Conservation (phyloP, 1,140 invertebrate species). For the Amyelois transitella region DNA sequence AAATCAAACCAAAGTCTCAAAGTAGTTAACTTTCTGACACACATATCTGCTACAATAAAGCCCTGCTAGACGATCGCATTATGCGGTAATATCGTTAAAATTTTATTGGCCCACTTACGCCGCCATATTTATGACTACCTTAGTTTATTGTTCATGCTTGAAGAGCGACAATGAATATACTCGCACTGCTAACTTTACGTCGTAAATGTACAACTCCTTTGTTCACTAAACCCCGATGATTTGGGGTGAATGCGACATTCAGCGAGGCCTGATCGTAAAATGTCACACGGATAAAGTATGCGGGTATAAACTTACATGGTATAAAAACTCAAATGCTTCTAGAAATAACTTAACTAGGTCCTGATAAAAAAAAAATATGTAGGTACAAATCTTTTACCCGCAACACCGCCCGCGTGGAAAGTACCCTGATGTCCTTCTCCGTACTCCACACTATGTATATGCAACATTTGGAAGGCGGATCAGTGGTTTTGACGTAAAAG, state of each 20-base stretch:
- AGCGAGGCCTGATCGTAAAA: not conserved
- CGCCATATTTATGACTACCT: slow-evolving; percentile 56
- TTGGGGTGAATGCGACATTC: slow-evolving; percentile 11
- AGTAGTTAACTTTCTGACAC: not conserved
- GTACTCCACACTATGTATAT: too few species aligned
- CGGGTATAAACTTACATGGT: not conserved
- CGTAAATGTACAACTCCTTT: slow-evolving; percentile 33
- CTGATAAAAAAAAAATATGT: too few species aligned
- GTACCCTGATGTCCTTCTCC: too few species aligned
- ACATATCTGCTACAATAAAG: not conserved
- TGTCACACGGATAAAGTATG: not conserved
- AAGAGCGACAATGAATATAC: slow-evolving; percentile 50
- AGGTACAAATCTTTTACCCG: too few species aligned
- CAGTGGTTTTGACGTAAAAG: too few species aligned
- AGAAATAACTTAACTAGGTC: too few species aligned
- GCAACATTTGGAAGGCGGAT: too few species aligned
- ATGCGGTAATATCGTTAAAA: slow-evolving; percentile 40
- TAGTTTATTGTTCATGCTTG: slow-evolving; percentile 57
- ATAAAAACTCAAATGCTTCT: not conserved
- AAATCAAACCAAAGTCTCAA: too few species aligned
- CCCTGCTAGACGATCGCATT: slow-evolving; percentile 14
- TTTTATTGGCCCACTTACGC: slow-evolving; percentile 57
- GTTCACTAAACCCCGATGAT: slow-evolving; percentile 5
- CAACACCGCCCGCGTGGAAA: too few species aligned
- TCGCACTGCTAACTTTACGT: slow-evolving; percentile 42